A percentile compares a stretch with the other conserved stretches of the same genome.
Conservation (phyloP, 2,888 invertebrate genomes). For the Mechanitis messenoides region DNA sequence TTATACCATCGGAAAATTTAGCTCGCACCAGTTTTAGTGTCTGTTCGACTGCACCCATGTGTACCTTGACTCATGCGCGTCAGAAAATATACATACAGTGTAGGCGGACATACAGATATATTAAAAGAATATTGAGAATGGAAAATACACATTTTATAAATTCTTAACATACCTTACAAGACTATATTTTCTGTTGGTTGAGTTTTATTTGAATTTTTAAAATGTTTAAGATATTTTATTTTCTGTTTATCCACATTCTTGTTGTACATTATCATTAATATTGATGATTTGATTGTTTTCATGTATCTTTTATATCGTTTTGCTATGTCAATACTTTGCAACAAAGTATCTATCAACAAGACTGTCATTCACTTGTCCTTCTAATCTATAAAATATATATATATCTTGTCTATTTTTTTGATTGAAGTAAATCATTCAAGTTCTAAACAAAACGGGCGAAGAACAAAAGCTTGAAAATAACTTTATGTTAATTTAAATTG, state of each 20-base stretch:
- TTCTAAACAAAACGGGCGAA: too few relatives aligned
- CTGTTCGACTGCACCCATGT: conserved; percentile 18
- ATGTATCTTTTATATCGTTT: conserved; percentile 4
- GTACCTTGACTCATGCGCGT: conserved; percentile 26
- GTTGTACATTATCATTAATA: conserved; percentile 12
- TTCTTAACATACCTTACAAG: conserved; percentile 19
- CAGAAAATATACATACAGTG: conserved; percentile 23
- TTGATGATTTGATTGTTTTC: conserved; percentile 6
- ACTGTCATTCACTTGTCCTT: too few relatives aligned
- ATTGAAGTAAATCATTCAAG: too few relatives aligned
- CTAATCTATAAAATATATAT: too few relatives aligned
- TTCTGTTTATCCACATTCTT: conserved; percentile 15
- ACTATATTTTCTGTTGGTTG: conserved; percentile 5
- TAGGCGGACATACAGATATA: conserved; percentile 16
- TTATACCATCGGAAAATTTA: conserved; percentile 54
- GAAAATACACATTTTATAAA: conserved; percentile 19
- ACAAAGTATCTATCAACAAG: background rate
- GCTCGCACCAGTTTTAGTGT: conserved; percentile 50
- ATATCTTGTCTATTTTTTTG: too few relatives aligned
- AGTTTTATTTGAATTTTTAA: conserved; percentile 11
- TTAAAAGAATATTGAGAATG: conserved; percentile 10
- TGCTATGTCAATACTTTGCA: background rate
- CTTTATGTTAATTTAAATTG: too few relatives aligned
- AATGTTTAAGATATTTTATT: conserved; percentile 7
- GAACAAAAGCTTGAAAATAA: too few relatives aligned